A percentile compares a stretch with the other conserved stretches of the same genome.
These are phyloP conservation scores for Phyllotis vaccarum DNA, from an alignment of 2,797 vertebrate species.

Conservation along the genomic window DNA sequence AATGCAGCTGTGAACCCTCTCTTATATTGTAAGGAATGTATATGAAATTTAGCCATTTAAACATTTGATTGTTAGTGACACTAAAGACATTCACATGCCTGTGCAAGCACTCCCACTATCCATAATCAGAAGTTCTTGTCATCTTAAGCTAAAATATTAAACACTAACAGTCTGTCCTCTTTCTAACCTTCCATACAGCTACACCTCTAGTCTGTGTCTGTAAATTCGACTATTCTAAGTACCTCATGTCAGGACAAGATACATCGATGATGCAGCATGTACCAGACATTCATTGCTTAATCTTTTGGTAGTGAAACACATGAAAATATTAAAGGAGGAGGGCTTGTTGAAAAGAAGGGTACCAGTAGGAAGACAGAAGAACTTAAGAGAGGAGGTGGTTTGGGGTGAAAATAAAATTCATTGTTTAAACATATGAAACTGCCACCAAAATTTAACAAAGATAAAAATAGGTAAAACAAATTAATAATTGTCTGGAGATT, in stretches of 20 bases:
- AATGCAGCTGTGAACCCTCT: not conserved
- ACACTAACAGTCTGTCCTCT: not conserved
- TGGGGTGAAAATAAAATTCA: not conserved
- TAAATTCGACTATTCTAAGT: not conserved
- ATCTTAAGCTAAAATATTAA: not conserved
- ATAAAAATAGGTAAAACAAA: constrained; percentile 18
- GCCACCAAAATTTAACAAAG: not conserved
- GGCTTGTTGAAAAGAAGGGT: not conserved
- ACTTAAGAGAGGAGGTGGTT: not conserved
- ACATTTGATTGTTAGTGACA: not conserved
- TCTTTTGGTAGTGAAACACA: not conserved
- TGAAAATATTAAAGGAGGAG: not conserved
- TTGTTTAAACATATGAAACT: not conserved
- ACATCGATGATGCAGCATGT: not conserved
- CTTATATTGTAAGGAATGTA: constrained; percentile 6
- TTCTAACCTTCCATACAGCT: not conserved
- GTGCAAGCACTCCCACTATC: not conserved
- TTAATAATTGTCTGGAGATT: not conserved
- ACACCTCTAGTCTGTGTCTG: not conserved
- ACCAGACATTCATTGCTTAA: not conserved
- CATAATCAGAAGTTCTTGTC: not conserved
- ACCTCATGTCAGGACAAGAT: not conserved
- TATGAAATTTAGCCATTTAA: not conserved
- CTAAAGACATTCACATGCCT: not conserved
- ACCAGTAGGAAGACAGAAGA: not conserved